These are phyloP conservation scores for Amphipyra tragopoginis DNA, from an alignment of 2,888 invertebrate genomes.

Conservation along the genomic window DNA sequence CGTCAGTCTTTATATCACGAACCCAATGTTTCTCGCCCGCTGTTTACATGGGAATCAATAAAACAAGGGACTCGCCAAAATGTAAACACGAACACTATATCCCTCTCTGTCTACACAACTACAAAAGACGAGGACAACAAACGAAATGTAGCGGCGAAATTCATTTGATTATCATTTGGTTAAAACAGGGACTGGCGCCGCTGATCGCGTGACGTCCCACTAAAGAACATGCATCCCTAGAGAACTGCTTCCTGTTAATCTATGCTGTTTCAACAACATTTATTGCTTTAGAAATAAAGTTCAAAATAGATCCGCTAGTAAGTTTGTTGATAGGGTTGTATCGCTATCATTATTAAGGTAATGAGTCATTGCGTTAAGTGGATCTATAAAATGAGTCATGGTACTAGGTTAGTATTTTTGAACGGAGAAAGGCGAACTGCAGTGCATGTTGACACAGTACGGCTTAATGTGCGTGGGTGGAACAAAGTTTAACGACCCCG, in stretches of 20 bases:
- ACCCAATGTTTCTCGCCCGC: constrained; percentile 55
- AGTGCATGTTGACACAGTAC: constrained; percentile 76
- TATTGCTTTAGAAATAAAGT: constrained; percentile 59
- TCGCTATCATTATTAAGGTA: constrained; percentile 80
- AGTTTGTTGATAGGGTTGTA: constrained; percentile 53
- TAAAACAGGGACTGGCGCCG: constrained; percentile 78
- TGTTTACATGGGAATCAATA: constrained; percentile 75
- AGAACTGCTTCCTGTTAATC: constrained; percentile 48
- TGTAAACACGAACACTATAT: constrained; percentile 55
- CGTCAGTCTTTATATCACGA: constrained; percentile 37
- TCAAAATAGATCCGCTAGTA: constrained; percentile 41
- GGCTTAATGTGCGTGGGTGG: constrained; percentile 76
- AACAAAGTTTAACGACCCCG: constrained; percentile 75
- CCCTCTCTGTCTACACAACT: constrained; percentile 51
- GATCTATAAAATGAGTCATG: constrained; percentile 82
- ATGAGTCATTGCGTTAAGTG: constrained; percentile 81
- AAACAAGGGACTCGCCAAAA: constrained; percentile 67
- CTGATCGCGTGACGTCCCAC: constrained; percentile 79
- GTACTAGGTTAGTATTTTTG: constrained; percentile 59
- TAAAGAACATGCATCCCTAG: constrained; percentile 67
- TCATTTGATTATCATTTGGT: constrained; percentile 81
- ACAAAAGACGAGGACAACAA: constrained; percentile 64
- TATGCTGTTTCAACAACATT: constrained; percentile 35
- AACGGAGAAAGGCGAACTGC: constrained; percentile 59
- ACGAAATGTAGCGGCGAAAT: constrained; percentile 68